phyloP scores from a whole-genome alignment of 2,113 vertebrate species.

The Colaptes auratus region DNA sequence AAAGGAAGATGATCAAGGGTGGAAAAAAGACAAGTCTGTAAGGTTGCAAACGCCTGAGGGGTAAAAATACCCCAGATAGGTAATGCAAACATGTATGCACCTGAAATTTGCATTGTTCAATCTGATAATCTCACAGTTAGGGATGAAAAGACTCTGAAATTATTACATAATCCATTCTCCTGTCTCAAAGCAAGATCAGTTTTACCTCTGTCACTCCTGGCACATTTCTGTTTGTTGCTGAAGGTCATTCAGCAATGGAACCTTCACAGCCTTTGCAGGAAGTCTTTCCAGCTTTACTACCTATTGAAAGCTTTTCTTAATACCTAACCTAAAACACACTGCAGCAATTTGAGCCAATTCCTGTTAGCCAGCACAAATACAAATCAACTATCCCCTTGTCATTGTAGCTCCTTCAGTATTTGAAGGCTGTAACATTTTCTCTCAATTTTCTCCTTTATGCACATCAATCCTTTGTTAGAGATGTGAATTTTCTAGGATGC shows the following conservation, averaged over 20 bases:
- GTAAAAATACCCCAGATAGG: background rate
- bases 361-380: background rate
- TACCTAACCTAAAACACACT: background rate
- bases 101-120: background rate
- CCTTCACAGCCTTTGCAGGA: slow-evolving; percentile 3
- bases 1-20: background rate
- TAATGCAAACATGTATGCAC: background rate
- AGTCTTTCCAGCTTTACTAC: background rate
- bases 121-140: background rate
- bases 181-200: background rate
- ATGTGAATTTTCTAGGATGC: background rate
- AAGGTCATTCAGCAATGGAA: background rate
- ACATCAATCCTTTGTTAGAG: background rate
- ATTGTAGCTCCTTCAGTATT: background rate
- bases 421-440: background rate
- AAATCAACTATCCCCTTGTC: background rate
- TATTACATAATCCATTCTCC: background rate
- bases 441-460: background rate
- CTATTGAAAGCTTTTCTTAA: background rate
- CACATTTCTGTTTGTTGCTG: background rate
- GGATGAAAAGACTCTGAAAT: background rate
- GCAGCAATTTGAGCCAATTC: background rate
- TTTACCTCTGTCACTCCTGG: background rate
- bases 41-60: background rate
- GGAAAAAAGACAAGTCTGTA: background rate